These are phyloP conservation scores for Siphamia tubifer DNA, from an alignment of 2,113 vertebrate genomes.

Conservation along the genomic window DNA sequence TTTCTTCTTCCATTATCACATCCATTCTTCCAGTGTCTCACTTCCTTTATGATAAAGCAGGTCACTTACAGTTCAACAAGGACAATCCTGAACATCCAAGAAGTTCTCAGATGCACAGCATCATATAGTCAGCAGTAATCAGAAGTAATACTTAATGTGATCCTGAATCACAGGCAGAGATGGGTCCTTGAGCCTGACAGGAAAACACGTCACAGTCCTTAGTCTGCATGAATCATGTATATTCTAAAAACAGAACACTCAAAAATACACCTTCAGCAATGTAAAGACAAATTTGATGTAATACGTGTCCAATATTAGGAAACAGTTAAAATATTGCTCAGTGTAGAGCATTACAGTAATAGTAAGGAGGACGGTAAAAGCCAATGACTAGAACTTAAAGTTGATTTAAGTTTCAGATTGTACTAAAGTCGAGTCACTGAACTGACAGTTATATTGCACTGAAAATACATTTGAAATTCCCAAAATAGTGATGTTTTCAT, in stretches of 20 bases:
- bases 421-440: neutral
- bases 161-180: neutral
- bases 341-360: neutral
- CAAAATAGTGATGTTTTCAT: neutral
- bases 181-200: neutral
- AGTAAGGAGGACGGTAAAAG: neutral
- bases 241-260: constrained; percentile 29
- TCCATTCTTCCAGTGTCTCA: neutral
- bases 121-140: constrained; percentile 29
- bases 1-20: neutral
- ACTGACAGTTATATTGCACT: neutral
- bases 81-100: constrained; percentile 2
- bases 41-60: neutral
- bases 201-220: neutral
- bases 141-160: neutral
- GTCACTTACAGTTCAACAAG: constrained; percentile 5
- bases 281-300: constrained; percentile 22
- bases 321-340: constrained; percentile 27
- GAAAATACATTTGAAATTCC: neutral
- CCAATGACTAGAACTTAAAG: neutral
- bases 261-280: constrained; percentile 17
- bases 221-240: constrained; percentile 6
- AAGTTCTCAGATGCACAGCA: constrained; percentile 46
- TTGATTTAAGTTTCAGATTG: neutral
- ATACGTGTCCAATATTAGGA: constrained; percentile 4